Base-by-base conservation (phyloP, 2,113 vertebrate genomes). In the Entomyzon cyanotis region DNA sequence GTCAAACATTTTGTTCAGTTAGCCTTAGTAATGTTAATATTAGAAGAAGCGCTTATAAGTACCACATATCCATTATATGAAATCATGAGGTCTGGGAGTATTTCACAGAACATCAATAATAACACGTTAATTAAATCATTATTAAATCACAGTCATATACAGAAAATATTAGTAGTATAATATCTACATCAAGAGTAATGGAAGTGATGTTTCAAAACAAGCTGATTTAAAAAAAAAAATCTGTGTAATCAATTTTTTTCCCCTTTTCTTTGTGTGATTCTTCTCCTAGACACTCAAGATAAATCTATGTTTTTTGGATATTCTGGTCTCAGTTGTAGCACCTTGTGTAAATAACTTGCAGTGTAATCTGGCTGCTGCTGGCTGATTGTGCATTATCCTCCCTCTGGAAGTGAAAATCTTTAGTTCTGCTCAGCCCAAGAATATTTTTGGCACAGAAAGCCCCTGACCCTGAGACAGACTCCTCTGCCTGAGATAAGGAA, bases 401-500 rank as follows among this genome's bases (percentile, higher is more conserved):
- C 28, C 21, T n/a, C 19, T 70, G 11, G 71, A 95, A 74, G 24
- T 9, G 19, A 83, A 63, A 86, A 67, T 84, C 44, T 67, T 73
- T 74, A 69, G 18, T 22, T 12, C 22, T 78, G 15, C n/a, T 87
- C 50, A 84, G 18, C 15, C 22, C 0, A 2, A 74, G 52, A 94
- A 74, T 35, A 77, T 3, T 5, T 67, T 95, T 1, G 2, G 10
- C 28, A n/a, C 31, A 59, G 17, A 86, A 75, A 91, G 31, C 22
- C n/a, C 55, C 23, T 81, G 65, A 96, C 79, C 71, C 71, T 30
- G n/a, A 85, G 13, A 77, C 6, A 80, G 46, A 63, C 44, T 93
- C 23, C 55, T 85, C 46, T 77, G n/a, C 25, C 52, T 47, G 59
- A 86, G 71, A 85, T 91, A 93, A 87, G 78, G 50, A 83, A 85